These are phyloP conservation scores for Parotocinclus haroldoi DNA, from an alignment of 2,797 vertebrate genomes.

Conservation along the genomic window DNA sequence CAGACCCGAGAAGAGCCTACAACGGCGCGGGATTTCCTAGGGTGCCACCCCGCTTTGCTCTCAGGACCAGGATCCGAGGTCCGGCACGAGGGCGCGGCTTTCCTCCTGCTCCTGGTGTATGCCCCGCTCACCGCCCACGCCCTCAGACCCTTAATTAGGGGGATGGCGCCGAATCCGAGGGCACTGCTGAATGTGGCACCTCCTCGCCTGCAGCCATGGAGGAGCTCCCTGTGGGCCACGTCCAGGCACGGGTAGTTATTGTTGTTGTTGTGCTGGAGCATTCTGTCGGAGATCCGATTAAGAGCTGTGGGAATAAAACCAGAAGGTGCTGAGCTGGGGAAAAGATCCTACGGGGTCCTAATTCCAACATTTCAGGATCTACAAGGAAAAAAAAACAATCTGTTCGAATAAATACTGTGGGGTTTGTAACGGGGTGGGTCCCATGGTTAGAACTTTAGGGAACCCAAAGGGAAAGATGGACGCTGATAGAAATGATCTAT, in stretches of 20 bases:
- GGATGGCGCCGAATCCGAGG: slow-evolving; percentile 68
- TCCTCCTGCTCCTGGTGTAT: slow-evolving; percentile 66
- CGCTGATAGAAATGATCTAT: no score
- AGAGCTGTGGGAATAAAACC: slow-evolving; percentile 31
- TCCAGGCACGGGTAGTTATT: slow-evolving; percentile 75
- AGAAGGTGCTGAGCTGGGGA: background rate
- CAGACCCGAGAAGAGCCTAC: slow-evolving; percentile 33
- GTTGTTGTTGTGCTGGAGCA: slow-evolving; percentile 81
- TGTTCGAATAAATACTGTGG: no score
- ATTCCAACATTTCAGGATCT: no score
- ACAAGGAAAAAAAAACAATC: no score
- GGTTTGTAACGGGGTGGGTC: no score
- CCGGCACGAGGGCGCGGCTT: slow-evolving; percentile 46
- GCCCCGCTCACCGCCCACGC: slow-evolving; percentile 66
- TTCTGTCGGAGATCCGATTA: slow-evolving; percentile 45
- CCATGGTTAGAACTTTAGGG: no score
- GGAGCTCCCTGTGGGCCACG: slow-evolving; percentile 57
- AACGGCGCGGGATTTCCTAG: slow-evolving; percentile 21
- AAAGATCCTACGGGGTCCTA: no score
- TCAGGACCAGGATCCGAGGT: slow-evolving; percentile 44
- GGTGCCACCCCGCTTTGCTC: slow-evolving; percentile 29
- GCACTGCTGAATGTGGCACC: slow-evolving; percentile 64
- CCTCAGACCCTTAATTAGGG: slow-evolving; percentile 69
- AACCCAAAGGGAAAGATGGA: no score
- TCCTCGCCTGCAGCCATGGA: slow-evolving; percentile 62